phyloP scores from a whole-genome alignment of 2,113 vertebrate species.

The Heterochromis multidens region DNA sequence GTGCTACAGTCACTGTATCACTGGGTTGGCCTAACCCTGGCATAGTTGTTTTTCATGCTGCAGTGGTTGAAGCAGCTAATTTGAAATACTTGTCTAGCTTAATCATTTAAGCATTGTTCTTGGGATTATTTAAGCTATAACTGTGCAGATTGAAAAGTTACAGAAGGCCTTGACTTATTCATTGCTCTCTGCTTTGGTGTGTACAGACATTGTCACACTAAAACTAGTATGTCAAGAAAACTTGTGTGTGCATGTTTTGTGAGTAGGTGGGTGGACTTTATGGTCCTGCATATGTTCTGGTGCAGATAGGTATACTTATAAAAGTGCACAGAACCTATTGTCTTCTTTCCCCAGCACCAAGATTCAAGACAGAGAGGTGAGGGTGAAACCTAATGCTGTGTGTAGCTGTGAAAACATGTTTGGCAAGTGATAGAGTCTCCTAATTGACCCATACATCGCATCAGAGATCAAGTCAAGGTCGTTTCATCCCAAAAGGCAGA shows the following conservation, averaged over 20 bases:
- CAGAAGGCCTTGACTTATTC: slow-evolving; percentile 13
- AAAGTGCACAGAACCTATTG: slow-evolving; percentile 1
- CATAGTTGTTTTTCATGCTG: slow-evolving; percentile 43
- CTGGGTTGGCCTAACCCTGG: slow-evolving; percentile 27
- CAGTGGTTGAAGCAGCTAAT: slow-evolving; percentile 27
- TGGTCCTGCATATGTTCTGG: not conserved
- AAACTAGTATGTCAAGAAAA: not conserved
- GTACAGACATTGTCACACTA: slow-evolving; percentile 1
- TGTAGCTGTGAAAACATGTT: slow-evolving; percentile 53
- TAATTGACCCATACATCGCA: slow-evolving; percentile 14
- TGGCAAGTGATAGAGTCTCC: slow-evolving; percentile 28
- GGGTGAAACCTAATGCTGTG: slow-evolving; percentile 26
- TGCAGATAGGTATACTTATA: not conserved
- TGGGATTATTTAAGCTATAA: slow-evolving; percentile 3
- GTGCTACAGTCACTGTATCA: slow-evolving; percentile 53
- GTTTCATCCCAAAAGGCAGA: slow-evolving; percentile 54
- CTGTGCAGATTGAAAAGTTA: not conserved
- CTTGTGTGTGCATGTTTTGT: not conserved
- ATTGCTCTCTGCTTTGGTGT: slow-evolving; percentile 21
- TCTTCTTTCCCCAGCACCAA: slow-evolving; percentile 7
- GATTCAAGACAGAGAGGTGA: slow-evolving; percentile 17
- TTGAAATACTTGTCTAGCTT: slow-evolving; percentile 40
- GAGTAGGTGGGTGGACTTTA: not conserved
- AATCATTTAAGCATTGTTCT: slow-evolving; percentile 48
- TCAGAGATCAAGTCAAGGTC: slow-evolving; percentile 62